Conservation (phyloP, 2,113 vertebrate species). For the Condylura cristata region DNA sequence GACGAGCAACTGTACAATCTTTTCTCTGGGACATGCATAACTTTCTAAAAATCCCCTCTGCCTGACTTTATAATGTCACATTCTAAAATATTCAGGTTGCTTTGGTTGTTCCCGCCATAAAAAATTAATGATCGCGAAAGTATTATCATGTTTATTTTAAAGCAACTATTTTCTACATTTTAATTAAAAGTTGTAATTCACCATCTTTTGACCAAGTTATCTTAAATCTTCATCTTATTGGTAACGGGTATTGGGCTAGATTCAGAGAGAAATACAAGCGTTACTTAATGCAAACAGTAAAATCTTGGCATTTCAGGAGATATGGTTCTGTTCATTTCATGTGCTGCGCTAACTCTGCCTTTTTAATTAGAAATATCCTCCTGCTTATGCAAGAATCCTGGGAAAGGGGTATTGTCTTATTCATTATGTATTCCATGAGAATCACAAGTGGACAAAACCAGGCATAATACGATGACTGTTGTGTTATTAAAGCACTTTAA, state of each 20-base stretch:
- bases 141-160: conserved; percentile 86
- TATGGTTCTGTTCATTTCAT: conserved; percentile 83
- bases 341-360: conserved; percentile 81
- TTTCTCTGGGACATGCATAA: conserved; percentile 34
- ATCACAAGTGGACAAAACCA: conserved; percentile 85
- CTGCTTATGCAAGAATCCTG: conserved; percentile 83
- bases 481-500: conserved; percentile 85
- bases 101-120: conserved; percentile 78
- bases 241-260: conserved; percentile 82
- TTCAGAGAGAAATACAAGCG: conserved; percentile 85
- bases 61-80: conserved; percentile 59
- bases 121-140: conserved; percentile 83
- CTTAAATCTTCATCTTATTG: conserved; percentile 88
- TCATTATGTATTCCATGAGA: conserved; percentile 82
- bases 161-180: conserved; percentile 83
- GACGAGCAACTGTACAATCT: neutral
- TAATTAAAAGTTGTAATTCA: conserved; percentile 90
- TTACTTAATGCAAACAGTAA: conserved; percentile 88
- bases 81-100: conserved; percentile 82
- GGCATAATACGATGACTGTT: conserved; percentile 80
- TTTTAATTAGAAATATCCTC: conserved; percentile 87
- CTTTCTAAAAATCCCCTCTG: conserved; percentile 66
- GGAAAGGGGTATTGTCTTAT: conserved; percentile 81
- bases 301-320: conserved; percentile 84
- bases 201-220: conserved; percentile 84